phyloP scores from a whole-genome alignment of 2,113 vertebrate species.

The Sterna hirundo region DNA sequence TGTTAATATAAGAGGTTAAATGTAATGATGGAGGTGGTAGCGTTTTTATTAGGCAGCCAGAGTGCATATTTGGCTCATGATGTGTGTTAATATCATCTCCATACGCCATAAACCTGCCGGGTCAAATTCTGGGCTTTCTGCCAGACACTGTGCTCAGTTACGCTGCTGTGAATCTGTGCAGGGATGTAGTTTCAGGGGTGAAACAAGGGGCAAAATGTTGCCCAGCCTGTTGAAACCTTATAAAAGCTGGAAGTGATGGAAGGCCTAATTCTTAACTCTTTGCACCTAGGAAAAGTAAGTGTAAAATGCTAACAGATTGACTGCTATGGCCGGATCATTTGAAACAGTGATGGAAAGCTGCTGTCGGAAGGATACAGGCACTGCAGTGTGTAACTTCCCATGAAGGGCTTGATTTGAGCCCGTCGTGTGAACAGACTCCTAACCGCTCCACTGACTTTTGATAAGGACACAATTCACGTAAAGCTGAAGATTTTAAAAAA shows the following conservation, averaged over 20 bases:
- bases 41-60: conserved; percentile 17
- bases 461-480: neutral
- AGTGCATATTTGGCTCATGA: neutral
- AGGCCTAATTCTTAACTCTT: neutral
- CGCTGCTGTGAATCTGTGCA: neutral
- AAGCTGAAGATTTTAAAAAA: neutral
- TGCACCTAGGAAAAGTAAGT: neutral
- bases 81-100: conserved; percentile 46
- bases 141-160: conserved; percentile 16
- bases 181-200: neutral
- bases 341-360: neutral
- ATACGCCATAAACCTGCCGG: neutral
- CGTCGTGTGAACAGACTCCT: neutral
- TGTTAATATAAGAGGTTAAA: conserved; percentile 31
- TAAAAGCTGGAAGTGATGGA: conserved; percentile 9
- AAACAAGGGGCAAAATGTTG: neutral
- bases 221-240: neutral
- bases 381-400: neutral
- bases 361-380: neutral
- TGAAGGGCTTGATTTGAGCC: conserved; percentile 1
- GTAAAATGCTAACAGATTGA: conserved; percentile 16
- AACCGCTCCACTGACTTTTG: neutral
- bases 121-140: conserved; percentile 47
- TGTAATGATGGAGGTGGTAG: neutral
- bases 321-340: neutral